phyloP scores from a whole-genome alignment of 1,140 invertebrate genomes.

The Phocides pigmalion region DNA sequence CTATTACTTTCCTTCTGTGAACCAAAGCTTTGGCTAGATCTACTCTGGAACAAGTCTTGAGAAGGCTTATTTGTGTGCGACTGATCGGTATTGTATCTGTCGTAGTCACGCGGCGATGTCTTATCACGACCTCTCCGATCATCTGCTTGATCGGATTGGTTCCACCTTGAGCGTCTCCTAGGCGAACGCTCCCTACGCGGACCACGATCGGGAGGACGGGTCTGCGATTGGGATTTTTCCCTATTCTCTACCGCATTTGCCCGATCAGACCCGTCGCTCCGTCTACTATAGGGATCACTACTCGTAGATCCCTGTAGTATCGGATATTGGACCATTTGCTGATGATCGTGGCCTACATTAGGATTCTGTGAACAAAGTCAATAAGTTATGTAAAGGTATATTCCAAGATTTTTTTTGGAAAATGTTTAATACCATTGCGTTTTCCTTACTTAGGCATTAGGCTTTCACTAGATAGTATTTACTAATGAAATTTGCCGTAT shows the following conservation, averaged over 20 bases:
- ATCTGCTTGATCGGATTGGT: constrained; percentile 2
- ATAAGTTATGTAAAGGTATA: constrained; percentile 18
- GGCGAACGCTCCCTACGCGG: background rate
- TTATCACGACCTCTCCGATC: constrained; percentile 1
- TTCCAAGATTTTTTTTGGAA: no score
- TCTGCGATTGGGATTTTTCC: background rate
- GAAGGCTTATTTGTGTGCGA: background rate
- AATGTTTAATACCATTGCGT: no score
- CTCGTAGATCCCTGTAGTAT: background rate
- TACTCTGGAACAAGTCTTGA: constrained; percentile 2
- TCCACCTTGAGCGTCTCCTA: constrained; percentile 1
- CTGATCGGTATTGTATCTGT: background rate
- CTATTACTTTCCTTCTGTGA: constrained; percentile 1
- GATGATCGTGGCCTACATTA: constrained; percentile 13
- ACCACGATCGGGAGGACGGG: background rate
- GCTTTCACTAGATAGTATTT: no score
- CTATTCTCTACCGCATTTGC: background rate
- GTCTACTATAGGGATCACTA: background rate
- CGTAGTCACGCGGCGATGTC: background rate
- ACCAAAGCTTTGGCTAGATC: constrained; percentile 1
- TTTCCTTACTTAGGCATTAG: no score
- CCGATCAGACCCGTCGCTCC: background rate
- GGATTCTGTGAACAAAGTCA: constrained; percentile 38
- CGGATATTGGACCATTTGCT: constrained; percentile 19
- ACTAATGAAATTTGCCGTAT: no score